Base-by-base conservation (phyloP, 1,140 invertebrate species). In the Drosophila parabipectinata region DNA sequence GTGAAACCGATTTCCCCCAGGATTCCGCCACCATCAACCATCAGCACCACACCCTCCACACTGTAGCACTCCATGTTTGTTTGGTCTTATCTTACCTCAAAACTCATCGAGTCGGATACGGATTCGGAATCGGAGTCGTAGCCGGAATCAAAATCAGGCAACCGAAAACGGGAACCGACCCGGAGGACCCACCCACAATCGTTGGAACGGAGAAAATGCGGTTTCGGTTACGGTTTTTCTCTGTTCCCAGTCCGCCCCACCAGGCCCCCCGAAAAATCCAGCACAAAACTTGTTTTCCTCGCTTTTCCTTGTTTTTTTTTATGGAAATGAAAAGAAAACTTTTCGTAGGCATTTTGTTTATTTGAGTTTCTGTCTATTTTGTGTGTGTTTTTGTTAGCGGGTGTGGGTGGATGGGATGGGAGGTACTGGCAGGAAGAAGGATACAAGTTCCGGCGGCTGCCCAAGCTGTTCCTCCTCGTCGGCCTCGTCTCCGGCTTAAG, bases 151-250 rank as follows among this genome's bases (percentile, higher is more conserved):
- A 68, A 68, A 69, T 68, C 66, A 68, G 52, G 66, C 48, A 69
- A 34, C 34, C 60, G 34, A 62, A 66, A 78, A 71, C 69, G 4
- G 18, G 68, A 71, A 53, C 72, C 61, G 44, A 72, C 55, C 66
- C 71, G 45, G 57, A 66, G 64, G 68, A 62, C 77, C 72, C 68
- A 77, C 79, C 79, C 79, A 79, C 75, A 85, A 74, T 51, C 61
- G 69, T 66, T 71, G 69, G 75, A 90, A 88, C 84, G 89, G 83
- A 82, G 89, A 91, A 90, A 89, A 90, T 90, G 89, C 75, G 89
- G 89, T 90, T 90, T 72, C 66, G 80, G 88, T 90, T 89, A 90
- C 89, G 89, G 89, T 90, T 82, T 90, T 90, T 90, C 77, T 84
- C 84, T 90, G 89, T 90, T 90, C 71, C 80, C 26, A 24, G 45